Conservation (phyloP, 2,888 invertebrate genomes). For the Leptinotarsa rubiginosa region DNA sequence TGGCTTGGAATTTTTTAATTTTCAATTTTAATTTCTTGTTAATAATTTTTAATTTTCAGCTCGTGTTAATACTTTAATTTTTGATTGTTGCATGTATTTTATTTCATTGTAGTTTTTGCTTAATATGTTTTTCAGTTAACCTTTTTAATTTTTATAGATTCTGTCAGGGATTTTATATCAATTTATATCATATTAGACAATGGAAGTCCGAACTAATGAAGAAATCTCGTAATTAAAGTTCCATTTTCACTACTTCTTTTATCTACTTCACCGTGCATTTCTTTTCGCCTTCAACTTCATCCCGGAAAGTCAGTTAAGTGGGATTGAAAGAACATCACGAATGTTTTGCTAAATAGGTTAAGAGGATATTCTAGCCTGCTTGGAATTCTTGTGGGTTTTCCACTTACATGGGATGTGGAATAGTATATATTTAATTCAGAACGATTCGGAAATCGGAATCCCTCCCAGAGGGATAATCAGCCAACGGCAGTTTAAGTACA, state of each 20-base stretch:
- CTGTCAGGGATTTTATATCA: no score
- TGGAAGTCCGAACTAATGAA: no score
- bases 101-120: no score
- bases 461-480: not conserved
- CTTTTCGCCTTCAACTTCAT: not conserved
- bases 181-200: no score
- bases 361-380: constrained; percentile 13
- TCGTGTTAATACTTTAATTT: no score
- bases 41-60: no score
- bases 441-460: constrained; percentile 1
- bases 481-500: not conserved
- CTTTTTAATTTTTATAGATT: no score
- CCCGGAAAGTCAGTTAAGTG: not conserved
- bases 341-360: constrained; percentile 16
- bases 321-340: constrained; percentile 10
- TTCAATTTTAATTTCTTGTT: no score
- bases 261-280: not conserved
- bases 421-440: constrained; percentile 11
- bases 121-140: no score
- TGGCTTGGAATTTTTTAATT: no score
- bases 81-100: no score
- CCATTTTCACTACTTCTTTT: not conserved
- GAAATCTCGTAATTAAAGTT: no score
- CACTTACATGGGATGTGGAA: constrained; percentile 8
- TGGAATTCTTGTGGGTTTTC: constrained; percentile 10